Base-by-base conservation (phyloP, 2,113 vertebrate genomes). In the Siniperca knerii region DNA sequence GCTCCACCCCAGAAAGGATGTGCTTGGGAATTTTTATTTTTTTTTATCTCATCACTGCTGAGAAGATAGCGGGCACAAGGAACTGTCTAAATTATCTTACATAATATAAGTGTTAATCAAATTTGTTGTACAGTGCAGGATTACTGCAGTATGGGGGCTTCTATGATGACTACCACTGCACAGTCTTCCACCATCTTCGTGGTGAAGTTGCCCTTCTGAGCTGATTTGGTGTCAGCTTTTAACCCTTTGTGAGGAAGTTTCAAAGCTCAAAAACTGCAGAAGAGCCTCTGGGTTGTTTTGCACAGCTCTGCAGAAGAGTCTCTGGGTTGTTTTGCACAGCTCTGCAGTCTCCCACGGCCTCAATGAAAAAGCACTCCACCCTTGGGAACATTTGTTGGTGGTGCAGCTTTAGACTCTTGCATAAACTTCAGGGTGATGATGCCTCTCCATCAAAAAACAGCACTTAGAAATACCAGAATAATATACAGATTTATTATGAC, bases 401-500 rank as follows among this genome's bases (percentile, higher is more conserved):
- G 70, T 58, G 73, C 75, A 73, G 77, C 64, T 58, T 83, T 71
- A 66, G 44, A 77, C 77, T 84, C 65, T 54, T 50, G 74, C 42
- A 83, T 65, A 74, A 75, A 84, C 72, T 84, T 84, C 82, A 87
- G 87, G 89, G 77, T 87, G 89, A 86, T 82, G 86, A 81, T 77
- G 85, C 85, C 77, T 82, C 55, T 88, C 89, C 80, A 76, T 89
- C 69, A 54, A 64, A 79, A 81, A 75, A 84, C 65, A 80, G 85
- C 88, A 91, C 87, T 88, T 88, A 77, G 13, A 86, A 83, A 75
- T 82, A 73, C 13, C 21, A 80, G 73, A 90, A 65, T 62, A 79
- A 77, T 76, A 81, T 75, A 86, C 77, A 84, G 75, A 84, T 89
- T 80, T 88, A 89, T 83, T 83, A 76, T 89, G 72, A 87, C 79